These are phyloP conservation scores for Gobio gobio DNA, from an alignment of 2,113 vertebrate genomes.

Conservation along the genomic window DNA sequence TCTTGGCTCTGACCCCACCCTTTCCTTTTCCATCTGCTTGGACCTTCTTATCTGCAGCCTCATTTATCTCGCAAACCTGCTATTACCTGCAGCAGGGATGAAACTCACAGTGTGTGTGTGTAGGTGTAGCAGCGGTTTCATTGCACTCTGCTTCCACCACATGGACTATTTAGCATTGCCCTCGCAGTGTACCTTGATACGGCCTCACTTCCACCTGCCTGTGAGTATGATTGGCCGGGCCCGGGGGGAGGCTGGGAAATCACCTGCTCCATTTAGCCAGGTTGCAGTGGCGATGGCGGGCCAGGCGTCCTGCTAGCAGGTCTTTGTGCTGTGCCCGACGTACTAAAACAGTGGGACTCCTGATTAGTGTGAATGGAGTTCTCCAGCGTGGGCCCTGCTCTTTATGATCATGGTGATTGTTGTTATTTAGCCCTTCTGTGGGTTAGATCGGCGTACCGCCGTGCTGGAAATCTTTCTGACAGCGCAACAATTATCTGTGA, in stretches of 20 bases:
- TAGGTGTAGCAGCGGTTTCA: conserved; percentile 21
- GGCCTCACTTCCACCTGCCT: conserved; percentile 44
- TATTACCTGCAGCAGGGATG: conserved; percentile 31
- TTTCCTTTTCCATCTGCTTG: conserved; percentile 31
- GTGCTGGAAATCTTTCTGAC: conserved; percentile 70
- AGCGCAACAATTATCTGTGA: conserved; percentile 66
- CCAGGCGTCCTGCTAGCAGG: conserved; percentile 25
- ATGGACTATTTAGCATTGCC: conserved; percentile 19
- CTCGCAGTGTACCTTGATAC: conserved; percentile 11
- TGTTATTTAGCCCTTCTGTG: conserved; percentile 71
- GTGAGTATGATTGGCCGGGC: conserved; percentile 57
- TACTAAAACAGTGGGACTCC: conserved; percentile 52
- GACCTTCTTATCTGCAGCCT: conserved; percentile 36
- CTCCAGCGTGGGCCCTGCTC: conserved; percentile 61
- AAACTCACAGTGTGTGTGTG: conserved; percentile 14
- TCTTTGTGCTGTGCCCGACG: conserved; percentile 16
- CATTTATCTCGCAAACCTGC: conserved; percentile 26
- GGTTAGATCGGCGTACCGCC: conserved; percentile 61
- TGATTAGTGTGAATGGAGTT: conserved; percentile 53
- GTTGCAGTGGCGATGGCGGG: conserved; percentile 35
- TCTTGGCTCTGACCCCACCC: conserved; percentile 28
- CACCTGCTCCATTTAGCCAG: conserved; percentile 67
- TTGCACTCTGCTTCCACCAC: not conserved
- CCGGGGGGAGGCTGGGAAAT: conserved; percentile 61
- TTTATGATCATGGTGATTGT: conserved; percentile 72